These are phyloP conservation scores for rat (Rattus norvegicus) DNA, from an alignment of 2,113 vertebrate species.

Conservation along the genomic window GRCr8 NC_086024.1:6182501-6183000, in stretches of 20 bases:
- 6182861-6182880: too few species aligned
- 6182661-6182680: not conserved
- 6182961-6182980: not conserved
- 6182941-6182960: not conserved
- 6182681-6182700: not conserved
- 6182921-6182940: not conserved
- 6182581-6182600: not conserved
- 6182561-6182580: not conserved
- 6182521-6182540: not conserved
- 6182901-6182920: not conserved
- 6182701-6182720: too few species aligned
- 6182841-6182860: too few species aligned
- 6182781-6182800: too few species aligned
- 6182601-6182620: conserved; percentile 25
- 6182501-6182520: not conserved
- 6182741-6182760: too few species aligned
- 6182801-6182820: too few species aligned
- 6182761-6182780: too few species aligned
- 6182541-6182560: conserved; percentile 2
- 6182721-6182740: too few species aligned
- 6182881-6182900: too few species aligned
- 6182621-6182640: not conserved
- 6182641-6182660: not conserved
- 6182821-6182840: too few species aligned
- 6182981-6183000: not conserved